These are phyloP conservation scores for Chrysomallon squamiferum DNA, from an alignment of 1,140 invertebrate species.

Conservation along the genomic window DNA sequence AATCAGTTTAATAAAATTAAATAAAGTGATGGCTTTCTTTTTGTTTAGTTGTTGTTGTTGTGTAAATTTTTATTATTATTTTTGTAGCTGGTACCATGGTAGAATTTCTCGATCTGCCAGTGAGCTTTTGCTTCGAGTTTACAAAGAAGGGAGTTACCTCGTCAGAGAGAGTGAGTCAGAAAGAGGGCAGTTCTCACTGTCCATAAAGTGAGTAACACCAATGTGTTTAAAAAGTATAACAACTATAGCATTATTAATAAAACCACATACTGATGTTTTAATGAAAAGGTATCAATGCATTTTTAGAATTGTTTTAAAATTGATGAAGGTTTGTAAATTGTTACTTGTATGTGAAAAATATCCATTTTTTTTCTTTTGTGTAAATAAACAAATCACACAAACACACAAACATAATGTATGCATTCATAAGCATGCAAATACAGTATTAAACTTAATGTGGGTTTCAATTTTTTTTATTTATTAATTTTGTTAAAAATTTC, in stretches of 20 bases:
- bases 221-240: neutral
- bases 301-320: neutral
- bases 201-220: conserved; percentile 52
- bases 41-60: too few species aligned
- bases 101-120: conserved; percentile 51
- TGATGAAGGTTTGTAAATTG: too few species aligned
- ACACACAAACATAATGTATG: too few species aligned
- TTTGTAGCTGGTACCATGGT: conserved; percentile 58
- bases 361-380: too few species aligned
- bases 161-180: conserved; percentile 56
- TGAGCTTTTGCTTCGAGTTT: conserved; percentile 47
- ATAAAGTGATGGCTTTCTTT: neutral
- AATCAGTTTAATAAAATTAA: neutral
- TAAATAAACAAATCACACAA: too few species aligned
- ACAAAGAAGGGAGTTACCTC: conserved; percentile 57
- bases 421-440: too few species aligned
- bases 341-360: too few species aligned
- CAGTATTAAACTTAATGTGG: too few species aligned
- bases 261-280: neutral
- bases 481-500: too few species aligned
- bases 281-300: neutral
- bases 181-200: conserved; percentile 51
- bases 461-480: too few species aligned
- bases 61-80: too few species aligned
- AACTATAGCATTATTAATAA: neutral